Percentiles rank a stretch among this genome's conserved stretches.
Conservation (phyloP, 1,140 invertebrate species). For the Bacillus rossius region DNA sequence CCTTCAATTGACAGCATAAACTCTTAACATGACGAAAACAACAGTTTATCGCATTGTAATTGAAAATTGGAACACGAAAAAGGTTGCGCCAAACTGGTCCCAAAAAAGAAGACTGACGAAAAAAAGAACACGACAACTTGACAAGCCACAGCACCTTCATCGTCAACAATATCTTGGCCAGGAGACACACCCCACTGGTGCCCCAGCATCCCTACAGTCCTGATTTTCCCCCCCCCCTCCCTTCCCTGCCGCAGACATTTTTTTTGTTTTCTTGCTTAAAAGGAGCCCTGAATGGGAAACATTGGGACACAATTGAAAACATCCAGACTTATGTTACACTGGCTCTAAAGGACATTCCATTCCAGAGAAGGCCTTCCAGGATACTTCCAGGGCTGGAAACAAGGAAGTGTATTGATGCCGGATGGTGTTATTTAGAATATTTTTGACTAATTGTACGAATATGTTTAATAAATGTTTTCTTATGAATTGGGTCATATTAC, state of each 20-base stretch:
- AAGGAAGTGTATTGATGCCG: too few relatives aligned
- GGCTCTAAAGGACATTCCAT: slow-evolving; percentile 6
- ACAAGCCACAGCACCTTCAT: slow-evolving; percentile 1
- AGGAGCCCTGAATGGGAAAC: neutral
- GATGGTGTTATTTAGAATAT: too few relatives aligned
- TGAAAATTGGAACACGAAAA: neutral
- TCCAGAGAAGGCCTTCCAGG: slow-evolving; percentile 1
- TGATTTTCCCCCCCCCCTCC: too few relatives aligned
- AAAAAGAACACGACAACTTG: neutral
- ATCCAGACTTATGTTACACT: too few relatives aligned
- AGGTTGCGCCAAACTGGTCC: neutral
- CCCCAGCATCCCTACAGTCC: neutral
- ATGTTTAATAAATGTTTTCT: too few relatives aligned
- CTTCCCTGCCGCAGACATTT: neutral
- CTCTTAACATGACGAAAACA: neutral
- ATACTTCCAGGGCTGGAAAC: too few relatives aligned
- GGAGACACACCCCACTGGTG: neutral
- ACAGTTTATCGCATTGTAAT: neutral
- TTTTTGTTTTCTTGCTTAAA: too few relatives aligned
- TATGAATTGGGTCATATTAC: too few relatives aligned
- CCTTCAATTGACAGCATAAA: neutral
- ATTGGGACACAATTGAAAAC: neutral
- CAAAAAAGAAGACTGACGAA: neutral
- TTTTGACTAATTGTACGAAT: too few relatives aligned
- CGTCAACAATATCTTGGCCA: slow-evolving; percentile 1